These are phyloP conservation scores for Eptesicus fuscus DNA, from an alignment of 2,113 vertebrate species.

Conservation along the genomic window DNA sequence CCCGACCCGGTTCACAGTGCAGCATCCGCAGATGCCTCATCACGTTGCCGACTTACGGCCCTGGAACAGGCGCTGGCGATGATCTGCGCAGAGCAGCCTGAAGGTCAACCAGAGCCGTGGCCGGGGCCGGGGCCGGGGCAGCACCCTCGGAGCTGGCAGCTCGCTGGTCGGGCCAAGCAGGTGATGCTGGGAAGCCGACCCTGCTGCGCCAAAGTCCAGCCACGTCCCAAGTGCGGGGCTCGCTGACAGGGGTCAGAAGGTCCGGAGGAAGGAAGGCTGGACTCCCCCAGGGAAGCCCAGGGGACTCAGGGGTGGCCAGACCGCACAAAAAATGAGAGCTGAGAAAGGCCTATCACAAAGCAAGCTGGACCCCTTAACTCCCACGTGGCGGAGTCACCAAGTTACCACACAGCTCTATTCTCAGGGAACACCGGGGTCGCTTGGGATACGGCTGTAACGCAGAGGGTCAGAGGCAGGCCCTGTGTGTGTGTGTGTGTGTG, in stretches of 20 bases:
- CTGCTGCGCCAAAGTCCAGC: neutral
- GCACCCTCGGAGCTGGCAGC: neutral
- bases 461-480: neutral
- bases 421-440: neutral
- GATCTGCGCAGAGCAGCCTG: constrained; percentile 69
- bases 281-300: neutral
- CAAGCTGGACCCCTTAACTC: neutral
- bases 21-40: constrained; percentile 86
- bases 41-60: constrained; percentile 85
- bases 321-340: neutral
- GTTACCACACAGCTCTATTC: neutral
- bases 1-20: constrained; percentile 76
- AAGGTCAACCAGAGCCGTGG: constrained; percentile 54
- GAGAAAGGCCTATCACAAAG: neutral
- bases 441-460: neutral
- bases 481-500: accelerated
- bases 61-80: constrained; percentile 79
- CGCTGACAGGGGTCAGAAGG: neutral
- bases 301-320: neutral
- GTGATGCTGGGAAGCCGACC: neutral
- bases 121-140: constrained; percentile 20
- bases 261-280: accelerated
- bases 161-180: constrained; percentile 44
- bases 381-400: neutral
- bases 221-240: neutral